phyloP scores from a whole-genome alignment of 2,113 vertebrate species.

The Phainopepla nitens region DNA sequence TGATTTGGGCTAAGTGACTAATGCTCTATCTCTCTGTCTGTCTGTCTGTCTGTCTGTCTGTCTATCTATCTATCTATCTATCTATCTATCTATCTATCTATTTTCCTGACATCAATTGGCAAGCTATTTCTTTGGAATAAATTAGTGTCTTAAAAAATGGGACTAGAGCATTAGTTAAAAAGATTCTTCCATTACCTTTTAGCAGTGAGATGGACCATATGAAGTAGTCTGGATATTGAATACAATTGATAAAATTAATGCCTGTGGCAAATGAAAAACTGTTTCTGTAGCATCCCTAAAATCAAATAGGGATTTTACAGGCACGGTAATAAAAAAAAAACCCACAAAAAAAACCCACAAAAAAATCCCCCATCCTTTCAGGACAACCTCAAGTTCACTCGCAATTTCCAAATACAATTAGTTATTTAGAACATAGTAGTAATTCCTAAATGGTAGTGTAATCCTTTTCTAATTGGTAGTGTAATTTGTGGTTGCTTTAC shows the following conservation, averaged over 20 bases:
- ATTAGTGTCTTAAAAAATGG: background rate
- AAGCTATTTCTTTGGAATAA: background rate
- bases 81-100: background rate
- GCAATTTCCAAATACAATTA: constrained; percentile 50
- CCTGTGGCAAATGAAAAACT: background rate
- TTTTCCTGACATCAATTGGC: background rate
- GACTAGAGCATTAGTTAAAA: background rate
- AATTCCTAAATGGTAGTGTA: constrained; percentile 58
- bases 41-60: rapidly evolving
- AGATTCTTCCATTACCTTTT: background rate
- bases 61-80: background rate
- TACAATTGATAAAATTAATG: background rate
- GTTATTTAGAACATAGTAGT: constrained; percentile 13
- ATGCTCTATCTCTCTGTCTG: background rate
- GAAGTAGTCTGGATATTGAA: background rate
- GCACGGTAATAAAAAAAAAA: background rate
- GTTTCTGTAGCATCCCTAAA: background rate
- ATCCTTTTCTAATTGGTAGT: background rate
- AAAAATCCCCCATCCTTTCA: background rate
- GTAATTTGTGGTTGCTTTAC: constrained; percentile 67
- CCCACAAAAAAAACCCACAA: background rate
- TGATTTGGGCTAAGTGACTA: background rate
- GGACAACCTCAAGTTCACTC: constrained; percentile 25
- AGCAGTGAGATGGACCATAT: background rate
- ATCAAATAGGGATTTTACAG: background rate